Evolutionary conservation across 2,113 vertebrate species (phyloP), one percentile per base, ranked within the genome.

Genomic region (Turdus rufiventris): DNA sequence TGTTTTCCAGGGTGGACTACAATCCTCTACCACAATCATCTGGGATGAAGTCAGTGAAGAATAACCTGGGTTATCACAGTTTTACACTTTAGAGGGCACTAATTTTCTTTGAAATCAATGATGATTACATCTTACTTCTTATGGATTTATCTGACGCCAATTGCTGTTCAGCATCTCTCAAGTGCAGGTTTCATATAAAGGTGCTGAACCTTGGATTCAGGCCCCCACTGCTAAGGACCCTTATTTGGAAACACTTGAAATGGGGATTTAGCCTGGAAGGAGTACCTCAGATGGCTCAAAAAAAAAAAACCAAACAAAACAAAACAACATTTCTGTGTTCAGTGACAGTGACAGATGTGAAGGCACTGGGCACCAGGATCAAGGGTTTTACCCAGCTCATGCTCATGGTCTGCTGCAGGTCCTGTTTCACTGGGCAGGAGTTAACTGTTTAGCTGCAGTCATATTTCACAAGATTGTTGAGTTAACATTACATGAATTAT

Each of bases 401-500:
- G 23, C 21, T 56, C 71, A 93, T 54, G 62, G 42, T 74, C 67
- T 90, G 65, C 76, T 96, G 57, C 29, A 92, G 96, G 54, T 67
- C 88, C 86, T 54, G 0, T 93, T 95, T 87, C 88, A 87, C 61
- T 93, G 62, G 71, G 56, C 28, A 63, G 53, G 54, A 88, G 61
- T 97, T 97, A 97, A 97, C 97, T 97, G 84, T 98, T 98, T 97
- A 96, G 92, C 91, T 95, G 89, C 83, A 93, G 91, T 94, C 72
- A 75, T 97, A 96, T 97, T 97, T 97, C 97, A 97, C 58, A 97
- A 91, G 94, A 88, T 34, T 91, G 81, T 96, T 95, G 95, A 95
- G 90, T 96, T 96, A 97, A 95, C 89, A 83, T 94, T 94, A 60
- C 84, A 96, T 98, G 95, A 98, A 98, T 98, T 98, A 98, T 97